Conservation (phyloP, 2,888 invertebrate species). For the Amorpha juglandis region DNA sequence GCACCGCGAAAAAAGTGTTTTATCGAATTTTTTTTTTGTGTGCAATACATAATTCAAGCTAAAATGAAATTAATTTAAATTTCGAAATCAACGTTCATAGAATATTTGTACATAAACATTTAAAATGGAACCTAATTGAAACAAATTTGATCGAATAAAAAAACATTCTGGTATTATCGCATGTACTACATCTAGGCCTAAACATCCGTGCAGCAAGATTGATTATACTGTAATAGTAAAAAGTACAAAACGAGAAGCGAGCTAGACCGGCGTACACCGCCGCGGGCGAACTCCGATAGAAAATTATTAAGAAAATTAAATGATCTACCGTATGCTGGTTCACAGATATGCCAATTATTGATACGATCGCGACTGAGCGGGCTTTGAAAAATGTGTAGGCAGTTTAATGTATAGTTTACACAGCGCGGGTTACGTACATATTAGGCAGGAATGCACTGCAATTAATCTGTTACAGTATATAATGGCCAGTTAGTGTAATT, state of each 20-base stretch:
- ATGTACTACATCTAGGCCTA: slow-evolving; percentile 38
- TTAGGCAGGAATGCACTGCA: slow-evolving; percentile 19
- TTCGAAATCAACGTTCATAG: too few species aligned
- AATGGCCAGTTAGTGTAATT: neutral
- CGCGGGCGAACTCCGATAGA: slow-evolving; percentile 73
- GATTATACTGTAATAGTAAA: slow-evolving; percentile 75
- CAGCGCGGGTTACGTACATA: slow-evolving; percentile 23
- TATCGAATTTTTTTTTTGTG: too few species aligned
- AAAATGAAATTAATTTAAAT: too few species aligned
- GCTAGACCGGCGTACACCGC: slow-evolving; percentile 63
- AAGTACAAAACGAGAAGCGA: slow-evolving; percentile 69
- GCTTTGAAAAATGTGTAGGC: slow-evolving; percentile 76
- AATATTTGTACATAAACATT: slow-evolving; percentile 2
- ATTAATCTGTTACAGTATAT: slow-evolving; percentile 17
- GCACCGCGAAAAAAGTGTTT: too few species aligned
- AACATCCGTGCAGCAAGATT: slow-evolving; percentile 70
- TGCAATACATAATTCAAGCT: too few species aligned
- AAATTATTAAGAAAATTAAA: slow-evolving; percentile 84
- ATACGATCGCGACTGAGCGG: slow-evolving; percentile 67
- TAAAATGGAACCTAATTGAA: slow-evolving; percentile 16
- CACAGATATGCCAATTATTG: slow-evolving; percentile 83
- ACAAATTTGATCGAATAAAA: slow-evolving; percentile 13
- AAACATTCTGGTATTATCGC: slow-evolving; percentile 34
- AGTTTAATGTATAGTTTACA: slow-evolving; percentile 42
- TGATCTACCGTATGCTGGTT: slow-evolving; percentile 76